These are phyloP conservation scores for Notodonta ziczac DNA, from an alignment of 2,888 invertebrate species.

Conservation along the genomic window DNA sequence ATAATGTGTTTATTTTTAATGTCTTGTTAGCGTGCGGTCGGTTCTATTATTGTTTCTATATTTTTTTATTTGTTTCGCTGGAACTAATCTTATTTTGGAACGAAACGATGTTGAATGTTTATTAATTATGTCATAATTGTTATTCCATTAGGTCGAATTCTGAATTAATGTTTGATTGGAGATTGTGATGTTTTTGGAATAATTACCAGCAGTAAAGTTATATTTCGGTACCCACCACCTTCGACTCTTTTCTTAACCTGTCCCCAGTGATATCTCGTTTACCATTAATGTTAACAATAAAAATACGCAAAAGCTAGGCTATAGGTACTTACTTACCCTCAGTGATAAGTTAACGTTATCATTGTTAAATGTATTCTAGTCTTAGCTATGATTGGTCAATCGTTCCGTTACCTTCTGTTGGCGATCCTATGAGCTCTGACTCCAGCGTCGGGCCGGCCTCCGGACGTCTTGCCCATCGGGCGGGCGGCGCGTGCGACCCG, in stretches of 20 bases:
- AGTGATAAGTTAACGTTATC: too few species aligned
- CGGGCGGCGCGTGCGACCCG: conserved; percentile 55
- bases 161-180: conserved; percentile 19
- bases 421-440: conserved; percentile 70
- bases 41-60: conserved; percentile 28
- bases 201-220: too few species aligned
- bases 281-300: too few species aligned
- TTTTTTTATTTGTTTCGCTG: conserved; percentile 23
- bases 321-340: too few species aligned
- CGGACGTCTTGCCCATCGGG: conserved; percentile 82
- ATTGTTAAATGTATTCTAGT: too few species aligned
- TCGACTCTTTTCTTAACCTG: too few species aligned
- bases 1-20: conserved; percentile 42
- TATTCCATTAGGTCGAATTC: conserved; percentile 22
- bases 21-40: conserved; percentile 30
- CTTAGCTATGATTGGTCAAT: too few species aligned
- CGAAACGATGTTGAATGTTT: conserved; percentile 31
- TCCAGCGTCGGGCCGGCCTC: conserved; percentile 72
- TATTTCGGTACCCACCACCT: too few species aligned
- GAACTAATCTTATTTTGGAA: conserved; percentile 32
- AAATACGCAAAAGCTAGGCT: too few species aligned
- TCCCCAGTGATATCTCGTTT: too few species aligned
- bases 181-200: too few species aligned
- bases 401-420: conserved; percentile 62
- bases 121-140: conserved; percentile 25